Conservation (phyloP, 1,140 invertebrate species). For the Brachionus asplanchnoidis region DNA sequence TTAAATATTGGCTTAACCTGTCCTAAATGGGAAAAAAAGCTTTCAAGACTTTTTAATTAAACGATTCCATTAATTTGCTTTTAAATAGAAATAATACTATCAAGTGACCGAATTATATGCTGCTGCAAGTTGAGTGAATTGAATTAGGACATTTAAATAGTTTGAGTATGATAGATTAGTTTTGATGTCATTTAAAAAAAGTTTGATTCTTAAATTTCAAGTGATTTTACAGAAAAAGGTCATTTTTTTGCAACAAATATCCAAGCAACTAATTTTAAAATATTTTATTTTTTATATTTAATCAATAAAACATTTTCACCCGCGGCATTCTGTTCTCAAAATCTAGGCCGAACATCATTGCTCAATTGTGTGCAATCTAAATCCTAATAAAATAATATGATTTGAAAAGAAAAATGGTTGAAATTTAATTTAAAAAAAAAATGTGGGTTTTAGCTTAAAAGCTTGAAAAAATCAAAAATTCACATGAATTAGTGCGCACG, state of each 20-base stretch:
- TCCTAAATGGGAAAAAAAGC: background rate
- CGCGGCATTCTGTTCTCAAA: background rate
- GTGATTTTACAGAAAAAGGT: background rate
- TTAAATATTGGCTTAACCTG: conserved; percentile 33
- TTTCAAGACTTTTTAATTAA: background rate
- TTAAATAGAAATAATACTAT: conserved; percentile 6
- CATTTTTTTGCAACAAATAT: background rate
- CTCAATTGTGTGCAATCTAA: background rate
- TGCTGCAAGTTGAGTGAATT: background rate
- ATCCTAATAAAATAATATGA: background rate
- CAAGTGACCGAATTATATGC: conserved; percentile 1
- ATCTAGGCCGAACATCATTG: background rate
- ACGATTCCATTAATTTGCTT: conserved; percentile 31
- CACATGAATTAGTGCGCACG: background rate
- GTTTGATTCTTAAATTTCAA: background rate
- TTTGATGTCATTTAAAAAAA: background rate
- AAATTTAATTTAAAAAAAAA: background rate
- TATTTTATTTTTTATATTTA: background rate
- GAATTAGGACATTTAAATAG: conserved; percentile 4
- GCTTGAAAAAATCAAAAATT: background rate
- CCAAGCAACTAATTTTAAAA: background rate
- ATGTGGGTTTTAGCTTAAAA: background rate
- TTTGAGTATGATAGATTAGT: conserved; percentile 27
- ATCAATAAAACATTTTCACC: background rate
- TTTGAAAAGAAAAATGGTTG: background rate